A percentile compares a stretch with the other conserved stretches of the same genome.
Evolutionary conservation across 2,113 vertebrate genomes (phyloP).

Genomic region (Amia ocellicauda): DNA sequence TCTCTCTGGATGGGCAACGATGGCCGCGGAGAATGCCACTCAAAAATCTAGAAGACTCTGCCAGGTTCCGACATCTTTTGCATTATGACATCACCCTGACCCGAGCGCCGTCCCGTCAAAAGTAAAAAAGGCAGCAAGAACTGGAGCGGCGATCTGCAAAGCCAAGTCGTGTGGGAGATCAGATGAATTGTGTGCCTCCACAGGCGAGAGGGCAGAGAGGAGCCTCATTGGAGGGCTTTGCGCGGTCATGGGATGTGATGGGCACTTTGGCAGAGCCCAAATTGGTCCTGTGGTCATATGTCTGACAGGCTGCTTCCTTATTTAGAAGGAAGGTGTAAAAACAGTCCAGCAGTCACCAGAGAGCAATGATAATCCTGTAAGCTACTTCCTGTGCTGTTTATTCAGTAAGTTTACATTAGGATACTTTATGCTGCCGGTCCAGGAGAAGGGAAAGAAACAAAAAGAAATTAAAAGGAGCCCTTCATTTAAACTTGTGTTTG

Average conservation of each 20-base stretch:
- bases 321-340: slow-evolving; percentile 86
- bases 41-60: slow-evolving; percentile 73
- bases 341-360: slow-evolving; percentile 70
- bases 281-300: slow-evolving; percentile 68
- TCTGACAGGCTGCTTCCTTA: slow-evolving; percentile 74
- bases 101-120: slow-evolving; percentile 58
- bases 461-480: too few species aligned
- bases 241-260: slow-evolving; percentile 60
- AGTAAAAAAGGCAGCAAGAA: slow-evolving; percentile 47
- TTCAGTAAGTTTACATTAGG: slow-evolving; percentile 38
- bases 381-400: slow-evolving; percentile 52
- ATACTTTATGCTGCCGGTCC: slow-evolving; percentile 14
- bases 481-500: too few species aligned
- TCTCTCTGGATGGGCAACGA: slow-evolving; percentile 56
- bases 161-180: slow-evolving; percentile 41
- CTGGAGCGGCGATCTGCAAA: slow-evolving; percentile 66
- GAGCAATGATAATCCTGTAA: slow-evolving; percentile 64
- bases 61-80: slow-evolving; percentile 60
- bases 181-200: slow-evolving; percentile 53
- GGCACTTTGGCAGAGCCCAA: slow-evolving; percentile 68
- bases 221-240: slow-evolving; percentile 65
- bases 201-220: slow-evolving; percentile 53
- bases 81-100: slow-evolving; percentile 75
- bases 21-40: slow-evolving; percentile 49
- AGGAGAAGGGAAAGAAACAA: too few species aligned